These are phyloP conservation scores for Euwallacea fornicatus DNA, from an alignment of 1,140 invertebrate species.

Conservation along the genomic window DNA sequence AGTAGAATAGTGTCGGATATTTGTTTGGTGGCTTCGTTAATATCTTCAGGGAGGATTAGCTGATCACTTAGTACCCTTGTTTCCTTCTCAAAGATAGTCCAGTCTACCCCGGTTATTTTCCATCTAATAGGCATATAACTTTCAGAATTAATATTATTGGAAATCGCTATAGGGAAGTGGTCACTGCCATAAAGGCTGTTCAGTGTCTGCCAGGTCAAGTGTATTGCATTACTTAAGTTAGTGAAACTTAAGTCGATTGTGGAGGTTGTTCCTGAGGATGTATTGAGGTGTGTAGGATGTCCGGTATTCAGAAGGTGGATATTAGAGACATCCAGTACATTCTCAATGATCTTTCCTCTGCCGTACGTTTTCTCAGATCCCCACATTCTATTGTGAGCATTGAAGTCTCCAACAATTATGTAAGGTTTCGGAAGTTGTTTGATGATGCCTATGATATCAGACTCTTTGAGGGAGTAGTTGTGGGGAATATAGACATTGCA, in stretches of 20 bases:
- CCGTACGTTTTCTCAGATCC: slow-evolving; percentile 2
- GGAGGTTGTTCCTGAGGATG: slow-evolving; percentile 2
- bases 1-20: background rate
- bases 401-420: slow-evolving; percentile 36
- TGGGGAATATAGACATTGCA: slow-evolving; percentile 36
- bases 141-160: slow-evolving; percentile 8
- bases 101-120: slow-evolving; percentile 17
- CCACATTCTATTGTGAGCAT: slow-evolving; percentile 32
- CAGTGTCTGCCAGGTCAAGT: background rate
- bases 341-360: slow-evolving; percentile 29
- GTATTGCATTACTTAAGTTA: background rate
- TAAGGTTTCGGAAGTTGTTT: slow-evolving; percentile 28
- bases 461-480: background rate
- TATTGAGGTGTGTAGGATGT: slow-evolving; percentile 18
- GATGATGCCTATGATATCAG: slow-evolving; percentile 23
- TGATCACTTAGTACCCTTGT: background rate
- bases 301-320: slow-evolving; percentile 23
- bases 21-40: slow-evolving; percentile 5
- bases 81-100: slow-evolving; percentile 14
- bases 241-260: slow-evolving; percentile 25
- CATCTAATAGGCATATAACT: slow-evolving; percentile 4
- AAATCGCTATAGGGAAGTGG: background rate
- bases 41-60: background rate
- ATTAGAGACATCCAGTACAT: slow-evolving; percentile 22
- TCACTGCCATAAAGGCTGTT: background rate